Base-by-base conservation (phyloP, 2,797 vertebrate genomes). In the Botia kubotai region DNA sequence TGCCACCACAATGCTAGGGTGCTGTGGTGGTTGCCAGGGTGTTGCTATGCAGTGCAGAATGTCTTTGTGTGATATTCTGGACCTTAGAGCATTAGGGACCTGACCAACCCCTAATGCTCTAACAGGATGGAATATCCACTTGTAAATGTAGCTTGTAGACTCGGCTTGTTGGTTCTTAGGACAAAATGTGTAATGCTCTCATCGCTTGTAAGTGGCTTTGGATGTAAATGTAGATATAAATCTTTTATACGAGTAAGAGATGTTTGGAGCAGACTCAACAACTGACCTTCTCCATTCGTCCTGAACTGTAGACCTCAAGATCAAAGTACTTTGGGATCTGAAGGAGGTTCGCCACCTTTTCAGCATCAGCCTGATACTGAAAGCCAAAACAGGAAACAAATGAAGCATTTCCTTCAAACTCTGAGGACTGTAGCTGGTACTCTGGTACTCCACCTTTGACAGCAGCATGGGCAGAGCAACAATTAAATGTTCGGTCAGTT, bases 281-380 rank as follows among this genome's bases (percentile, higher is more conserved):
- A 72, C 73, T 65, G 1, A 96, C 95, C 95, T 96, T 96, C 87
- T 96, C 95, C 95, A 96, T 96, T 85, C 95, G 92, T 73, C 95
- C 95, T 0, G 95, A 95, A 87, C 98, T 99, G 90, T 99, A 99
- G 88, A 99, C 97, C 83, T 99, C 98, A 90, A 99, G 94, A 91
- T 99, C 98, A 85, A 99, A 99, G 92, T 89, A 99, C 89, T 97
- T 96, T 60, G 98, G 98, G 88, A 99, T 98, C 87, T 99, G 98
- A 82, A 99, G 94, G 86, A 99, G 95, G 90, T 99, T 99, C 87
- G 97, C 98, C 52, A 99, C 98, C 86, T 99, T 99, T 93, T 99
- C 98, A 0, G 98, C 19, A 23, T 87, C 86, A n/a, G 81, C 72
- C 63, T 87, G 86, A 23, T 87, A 87, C 86, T 87, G 17, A 50